Evolutionary conservation across 2,888 invertebrate species (phyloP).

Genomic region (Acanthosepion pharaonis): DNA sequence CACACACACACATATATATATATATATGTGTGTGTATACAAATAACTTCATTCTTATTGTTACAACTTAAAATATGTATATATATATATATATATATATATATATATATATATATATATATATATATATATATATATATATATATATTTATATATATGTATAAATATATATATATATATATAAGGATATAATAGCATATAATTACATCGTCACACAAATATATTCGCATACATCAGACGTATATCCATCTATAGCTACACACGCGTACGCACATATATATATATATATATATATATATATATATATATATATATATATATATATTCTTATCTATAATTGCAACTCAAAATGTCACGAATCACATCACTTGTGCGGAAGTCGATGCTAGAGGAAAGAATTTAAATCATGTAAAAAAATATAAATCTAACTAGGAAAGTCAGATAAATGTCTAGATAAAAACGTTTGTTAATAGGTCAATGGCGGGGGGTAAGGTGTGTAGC

Average conservation of each 20-base stretch:
- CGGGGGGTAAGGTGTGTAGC: background rate
- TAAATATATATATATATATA: background rate
- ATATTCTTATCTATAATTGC: background rate
- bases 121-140: background rate
- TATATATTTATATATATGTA: background rate
- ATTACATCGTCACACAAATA: background rate
- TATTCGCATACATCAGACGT: background rate
- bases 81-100: too few relatives aligned
- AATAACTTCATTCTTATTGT: too few relatives aligned
- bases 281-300: background rate
- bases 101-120: too few relatives aligned
- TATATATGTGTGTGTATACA: too few relatives aligned
- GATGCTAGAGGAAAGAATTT: background rate
- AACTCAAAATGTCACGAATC: background rate
- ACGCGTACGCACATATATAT: background rate
- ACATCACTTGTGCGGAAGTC: background rate
- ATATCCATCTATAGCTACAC: background rate
- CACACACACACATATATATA: too few relatives aligned
- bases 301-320: background rate
- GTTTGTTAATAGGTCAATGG: background rate
- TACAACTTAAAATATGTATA: too few relatives aligned
- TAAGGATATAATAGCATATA: background rate
- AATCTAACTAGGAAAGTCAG: background rate
- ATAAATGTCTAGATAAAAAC: background rate
- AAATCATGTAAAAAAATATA: background rate